These are phyloP conservation scores for Arctopsyche grandis DNA, from an alignment of 1,140 invertebrate genomes.

Conservation along the genomic window DNA sequence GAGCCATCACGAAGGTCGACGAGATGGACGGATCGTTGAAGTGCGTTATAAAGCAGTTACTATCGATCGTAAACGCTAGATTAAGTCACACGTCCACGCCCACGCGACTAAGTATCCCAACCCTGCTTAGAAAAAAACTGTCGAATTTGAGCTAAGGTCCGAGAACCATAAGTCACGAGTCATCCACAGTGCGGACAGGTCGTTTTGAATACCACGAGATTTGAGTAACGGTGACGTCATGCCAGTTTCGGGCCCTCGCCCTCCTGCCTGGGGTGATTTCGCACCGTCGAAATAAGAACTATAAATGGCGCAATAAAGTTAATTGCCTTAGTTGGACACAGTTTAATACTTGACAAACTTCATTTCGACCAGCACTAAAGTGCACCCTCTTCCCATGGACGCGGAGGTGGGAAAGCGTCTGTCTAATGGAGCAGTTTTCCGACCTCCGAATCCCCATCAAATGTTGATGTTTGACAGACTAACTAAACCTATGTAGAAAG, in stretches of 20 bases:
- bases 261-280: background rate
- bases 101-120: background rate
- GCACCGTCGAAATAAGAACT: slow-evolving; percentile 40
- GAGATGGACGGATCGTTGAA: background rate
- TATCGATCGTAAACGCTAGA: slow-evolving; percentile 15
- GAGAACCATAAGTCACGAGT: too few species aligned
- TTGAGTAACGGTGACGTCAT: too few species aligned
- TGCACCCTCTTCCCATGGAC: background rate
- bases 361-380: slow-evolving; percentile 39
- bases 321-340: slow-evolving; percentile 52
- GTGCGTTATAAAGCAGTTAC: slow-evolving; percentile 20
- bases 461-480: slow-evolving; percentile 1
- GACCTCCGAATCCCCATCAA: slow-evolving; percentile 14
- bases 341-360: slow-evolving; percentile 55
- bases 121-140: too few species aligned
- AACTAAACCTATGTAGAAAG: background rate
- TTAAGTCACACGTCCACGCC: background rate
- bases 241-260: too few species aligned
- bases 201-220: too few species aligned
- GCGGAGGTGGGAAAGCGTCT: background rate
- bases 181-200: too few species aligned
- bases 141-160: too few species aligned
- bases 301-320: slow-evolving; percentile 51
- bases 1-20: too few species aligned
- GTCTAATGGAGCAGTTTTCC: slow-evolving; percentile 6